Evolutionary conservation across 30 jellyfish, hydroid and myxozoan genomes (phyloP), one percentile per base, ranked within the genome.

Genomic region (Hydractinia echinata): DNA sequence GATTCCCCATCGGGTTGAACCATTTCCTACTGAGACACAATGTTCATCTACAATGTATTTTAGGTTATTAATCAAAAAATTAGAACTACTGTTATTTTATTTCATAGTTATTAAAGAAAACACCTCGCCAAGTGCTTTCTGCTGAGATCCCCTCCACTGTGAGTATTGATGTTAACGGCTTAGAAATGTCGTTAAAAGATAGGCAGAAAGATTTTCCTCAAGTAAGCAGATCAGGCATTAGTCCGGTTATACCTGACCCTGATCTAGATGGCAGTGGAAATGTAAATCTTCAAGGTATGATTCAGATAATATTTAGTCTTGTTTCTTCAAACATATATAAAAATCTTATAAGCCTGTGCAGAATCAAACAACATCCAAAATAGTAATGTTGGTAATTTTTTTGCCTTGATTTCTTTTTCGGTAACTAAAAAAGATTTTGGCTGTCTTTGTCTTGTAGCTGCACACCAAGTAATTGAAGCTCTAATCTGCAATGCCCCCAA

Each of bases 81-180:
- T 13, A 13, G 19, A 58, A 13, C 51, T 15, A 14, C 0, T 51
- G 13, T 18, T 15, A 51, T 76, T 55, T 64, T 81, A 16, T 53
- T 15, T 55, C 30, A 4, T 50, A 89, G 97, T 82, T 89, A 48
- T 85, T 80, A 74, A 89, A 89, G 83, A 89, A 85, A 70, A 89
- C 97, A 4, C 97, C 97, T n/a, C 94, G 93, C 50, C 97, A 89
- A 76, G 92, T 89, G 5, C 61, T 89, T 48, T 48, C 95, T 7
- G 62, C 81, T 18, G 97, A 89, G 53, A 89, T 81, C 61, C 61
- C 64, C 49, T 30, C 82, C 4, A 14, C 51, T 72, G 20, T 55
- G 79, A 66, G 76, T 20, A 20, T 81, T 62, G 96, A 89, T 67
- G 56, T 84, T 11, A 84, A 86, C 21, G 64, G 56, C 7, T 60